Conservation (phyloP, 1,140 invertebrate species). For the Penaeus japonicus region DNA sequence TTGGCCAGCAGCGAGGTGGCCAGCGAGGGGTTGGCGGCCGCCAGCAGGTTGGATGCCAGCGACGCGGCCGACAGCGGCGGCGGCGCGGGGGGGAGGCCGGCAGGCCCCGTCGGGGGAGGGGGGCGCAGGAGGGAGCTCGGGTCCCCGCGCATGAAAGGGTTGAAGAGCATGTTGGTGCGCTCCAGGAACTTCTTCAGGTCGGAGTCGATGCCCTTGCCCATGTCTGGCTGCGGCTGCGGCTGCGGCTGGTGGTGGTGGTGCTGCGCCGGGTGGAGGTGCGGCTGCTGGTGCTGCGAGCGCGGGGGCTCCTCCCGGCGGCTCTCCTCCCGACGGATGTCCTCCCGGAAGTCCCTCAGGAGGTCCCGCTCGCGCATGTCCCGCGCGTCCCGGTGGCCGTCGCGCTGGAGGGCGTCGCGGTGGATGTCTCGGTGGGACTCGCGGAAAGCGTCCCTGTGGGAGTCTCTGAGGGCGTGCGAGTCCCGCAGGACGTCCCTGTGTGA, state of each 20-base stretch:
- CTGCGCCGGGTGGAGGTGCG: constrained; percentile 55
- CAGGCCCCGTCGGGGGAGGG: constrained; percentile 53
- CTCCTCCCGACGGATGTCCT: constrained; percentile 39
- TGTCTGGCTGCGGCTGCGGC: constrained; percentile 46
- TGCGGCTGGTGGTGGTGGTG: constrained; percentile 62
- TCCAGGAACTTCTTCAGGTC: constrained; percentile 58
- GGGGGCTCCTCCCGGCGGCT: constrained; percentile 31
- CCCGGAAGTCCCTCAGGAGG: constrained; percentile 43
- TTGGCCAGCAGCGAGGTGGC: constrained; percentile 52
- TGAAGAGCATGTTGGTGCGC: constrained; percentile 56
- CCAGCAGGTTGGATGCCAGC: constrained; percentile 61
- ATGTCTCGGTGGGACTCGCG: background rate
- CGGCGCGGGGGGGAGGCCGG: constrained; percentile 63
- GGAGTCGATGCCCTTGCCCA: constrained; percentile 53
- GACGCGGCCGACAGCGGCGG: constrained; percentile 55
- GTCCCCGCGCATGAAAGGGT: constrained; percentile 56
- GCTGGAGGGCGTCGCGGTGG: constrained; percentile 11
- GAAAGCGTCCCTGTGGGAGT: background rate
- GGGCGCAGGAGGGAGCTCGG: constrained; percentile 54
- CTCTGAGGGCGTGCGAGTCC: background rate
- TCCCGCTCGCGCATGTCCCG: constrained; percentile 41
- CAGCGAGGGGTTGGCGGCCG: constrained; percentile 62
- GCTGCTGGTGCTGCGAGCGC: constrained; percentile 50
- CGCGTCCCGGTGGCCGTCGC: constrained; percentile 22
- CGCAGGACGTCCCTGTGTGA: constrained; percentile 10